A percentile compares a stretch with the other conserved stretches of the same genome.
Conservation (phyloP, 2,113 vertebrate species). For the Ptilorrhoa leucosticta region DNA sequence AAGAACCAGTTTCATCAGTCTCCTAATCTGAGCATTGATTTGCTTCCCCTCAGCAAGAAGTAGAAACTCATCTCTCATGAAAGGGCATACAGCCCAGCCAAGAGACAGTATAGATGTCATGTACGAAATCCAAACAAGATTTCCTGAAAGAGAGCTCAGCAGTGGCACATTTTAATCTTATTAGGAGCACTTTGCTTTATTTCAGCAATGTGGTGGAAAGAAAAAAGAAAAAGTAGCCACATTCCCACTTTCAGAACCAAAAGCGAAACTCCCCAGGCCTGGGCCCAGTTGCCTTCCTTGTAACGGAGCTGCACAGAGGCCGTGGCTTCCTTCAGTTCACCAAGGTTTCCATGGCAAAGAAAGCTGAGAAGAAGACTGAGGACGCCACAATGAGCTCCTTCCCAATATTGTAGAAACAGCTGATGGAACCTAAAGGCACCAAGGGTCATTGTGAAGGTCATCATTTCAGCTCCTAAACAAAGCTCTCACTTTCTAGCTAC, state of each 20-base stretch:
- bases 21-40: neutral
- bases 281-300: neutral
- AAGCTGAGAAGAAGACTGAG: neutral
- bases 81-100: neutral
- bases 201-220: neutral
- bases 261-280: neutral
- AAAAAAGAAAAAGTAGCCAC: neutral
- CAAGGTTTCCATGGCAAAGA: neutral
- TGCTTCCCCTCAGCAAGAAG: neutral
- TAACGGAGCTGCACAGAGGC: neutral
- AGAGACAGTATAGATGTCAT: neutral
- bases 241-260: neutral
- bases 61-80: neutral
- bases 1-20: neutral
- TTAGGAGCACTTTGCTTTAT: neutral
- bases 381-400: neutral
- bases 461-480: neutral
- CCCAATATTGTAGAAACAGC: neutral
- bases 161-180: neutral
- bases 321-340: neutral
- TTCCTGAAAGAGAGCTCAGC: neutral
- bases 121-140: neutral
- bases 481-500: neutral
- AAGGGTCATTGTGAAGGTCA: neutral
- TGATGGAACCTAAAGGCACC: neutral